A percentile compares a stretch with the other conserved stretches of the same genome.
phyloP scores from a whole-genome alignment of 2,113 vertebrate species.

The Charadrius vociferus region DNA sequence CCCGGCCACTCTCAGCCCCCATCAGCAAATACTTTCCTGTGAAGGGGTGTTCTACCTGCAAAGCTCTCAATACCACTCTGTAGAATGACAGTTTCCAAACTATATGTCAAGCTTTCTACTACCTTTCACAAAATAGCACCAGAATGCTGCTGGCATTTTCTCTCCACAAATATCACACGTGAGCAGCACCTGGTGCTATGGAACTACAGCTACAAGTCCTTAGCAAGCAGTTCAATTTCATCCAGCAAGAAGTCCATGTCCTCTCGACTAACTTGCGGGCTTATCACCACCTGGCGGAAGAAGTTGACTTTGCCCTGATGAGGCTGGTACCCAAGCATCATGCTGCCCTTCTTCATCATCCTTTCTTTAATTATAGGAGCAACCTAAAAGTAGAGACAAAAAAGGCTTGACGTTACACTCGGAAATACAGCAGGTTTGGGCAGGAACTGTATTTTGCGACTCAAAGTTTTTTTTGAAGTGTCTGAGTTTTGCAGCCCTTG shows the following conservation, averaged over 20 bases:
- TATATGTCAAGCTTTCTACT: background rate
- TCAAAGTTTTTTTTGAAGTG: background rate
- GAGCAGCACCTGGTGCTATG: background rate
- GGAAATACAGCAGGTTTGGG: background rate
- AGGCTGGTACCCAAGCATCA: slow-evolving; percentile 87
- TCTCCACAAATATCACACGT: background rate
- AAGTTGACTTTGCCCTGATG: slow-evolving; percentile 83
- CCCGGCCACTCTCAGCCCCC: background rate
- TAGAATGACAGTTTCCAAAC: background rate
- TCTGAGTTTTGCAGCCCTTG: background rate
- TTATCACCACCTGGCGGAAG: slow-evolving; percentile 87
- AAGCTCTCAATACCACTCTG: background rate
- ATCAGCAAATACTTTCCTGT: background rate
- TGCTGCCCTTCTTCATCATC: slow-evolving; percentile 86
- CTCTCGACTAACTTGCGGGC: slow-evolving; percentile 78
- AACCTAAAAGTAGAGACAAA: slow-evolving; percentile 72
- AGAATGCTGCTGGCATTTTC: background rate
- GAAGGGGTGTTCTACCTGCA: background rate
- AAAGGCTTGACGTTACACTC: background rate
- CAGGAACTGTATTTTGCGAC: background rate
- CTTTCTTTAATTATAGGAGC: slow-evolving; percentile 85
- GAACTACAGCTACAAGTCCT: slow-evolving; percentile 78
- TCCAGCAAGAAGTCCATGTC: slow-evolving; percentile 87
- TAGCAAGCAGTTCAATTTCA: slow-evolving; percentile 82
- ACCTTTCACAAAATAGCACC: background rate